Conservation (phyloP, 35 echinoderm and acorn worm genomes). For the Acanthaster planci region DNA sequence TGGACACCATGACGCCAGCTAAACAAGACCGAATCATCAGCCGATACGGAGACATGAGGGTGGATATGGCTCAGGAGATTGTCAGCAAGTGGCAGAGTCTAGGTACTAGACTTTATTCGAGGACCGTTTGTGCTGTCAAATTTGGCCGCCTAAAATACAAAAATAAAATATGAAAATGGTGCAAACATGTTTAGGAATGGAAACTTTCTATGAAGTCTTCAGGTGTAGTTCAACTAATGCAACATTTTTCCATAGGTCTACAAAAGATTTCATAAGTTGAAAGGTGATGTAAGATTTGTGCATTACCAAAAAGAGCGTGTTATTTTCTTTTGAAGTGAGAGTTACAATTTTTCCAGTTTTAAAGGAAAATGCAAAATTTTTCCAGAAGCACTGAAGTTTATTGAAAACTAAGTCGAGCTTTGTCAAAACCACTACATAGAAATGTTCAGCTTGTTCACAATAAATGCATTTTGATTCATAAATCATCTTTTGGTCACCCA, state of each 20-base stretch:
- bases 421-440: neutral
- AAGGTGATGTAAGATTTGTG: too few relatives aligned
- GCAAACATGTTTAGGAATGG: neutral
- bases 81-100: conserved; percentile 81
- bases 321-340: too few relatives aligned
- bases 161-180: neutral
- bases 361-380: too few relatives aligned
- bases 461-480: neutral
- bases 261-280: too few relatives aligned
- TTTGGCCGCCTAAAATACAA: too few relatives aligned
- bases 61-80: conserved; percentile 72
- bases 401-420: neutral
- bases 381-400: too few relatives aligned
- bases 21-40: conserved; percentile 62
- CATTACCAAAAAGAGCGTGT: too few relatives aligned
- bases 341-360: too few relatives aligned
- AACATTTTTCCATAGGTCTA: too few relatives aligned
- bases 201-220: neutral
- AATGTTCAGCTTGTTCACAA: neutral
- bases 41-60: conserved; percentile 81
- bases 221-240: too few relatives aligned
- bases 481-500: conserved; percentile 11
- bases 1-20: conserved; percentile 63
- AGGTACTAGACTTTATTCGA: conserved; percentile 41
- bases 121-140: neutral